Evolutionary conservation across 53 echinoderm and acorn worm genomes (phyloP), one percentile per base, ranked within the genome.

Genomic region (Actinopyga echinites): DNA sequence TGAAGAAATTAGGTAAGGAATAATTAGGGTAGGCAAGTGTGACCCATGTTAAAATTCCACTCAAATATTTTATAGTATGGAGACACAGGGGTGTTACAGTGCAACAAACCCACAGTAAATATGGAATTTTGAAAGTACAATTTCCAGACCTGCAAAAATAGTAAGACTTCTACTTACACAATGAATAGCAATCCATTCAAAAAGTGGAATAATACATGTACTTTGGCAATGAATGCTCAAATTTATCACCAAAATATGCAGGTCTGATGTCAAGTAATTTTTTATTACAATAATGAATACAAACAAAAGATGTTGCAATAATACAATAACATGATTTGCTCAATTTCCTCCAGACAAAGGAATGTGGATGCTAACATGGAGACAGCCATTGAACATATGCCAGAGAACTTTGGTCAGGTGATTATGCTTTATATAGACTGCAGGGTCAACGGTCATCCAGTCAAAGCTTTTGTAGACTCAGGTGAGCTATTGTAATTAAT

Each of bases 401-500:
- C 96, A 42, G 96, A 95, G 86, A 91, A 89, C 43, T 95, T 95
- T 85, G 96, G 96, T 26, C 96, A 95, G 54, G 96, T 95, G 0
- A 69, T 95, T 26, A 95, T 95, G 96, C 79, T 95, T 34, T 95
- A 95, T 54, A 95, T 95, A 1, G 91, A 95, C 62, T 89, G 91
- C 24, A 93, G 59, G 30, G 96, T 95, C 52, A 95, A 95, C 56
- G 86, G 86, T 30, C 88, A 95, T 75, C 91, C 93, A 1, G 96
- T 95, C 83, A 95, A 95, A 85, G 96, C 96, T 30, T 95, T 95
- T 83, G 96, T 95, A 22, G 96, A 95, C 87, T 95, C 96, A 80
- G 91, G 91, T 91, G 30, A 89, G 57, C 13, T 49, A 17, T 49
- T 49, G 3, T 15, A 15, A 49, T 0, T 20, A 0, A 32, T 20